A percentile compares a stretch with the other conserved stretches of the same genome.
These are phyloP conservation scores for Danio albolineatus DNA, from an alignment of 2,797 vertebrate genomes.

Conservation along the genomic window DNA sequence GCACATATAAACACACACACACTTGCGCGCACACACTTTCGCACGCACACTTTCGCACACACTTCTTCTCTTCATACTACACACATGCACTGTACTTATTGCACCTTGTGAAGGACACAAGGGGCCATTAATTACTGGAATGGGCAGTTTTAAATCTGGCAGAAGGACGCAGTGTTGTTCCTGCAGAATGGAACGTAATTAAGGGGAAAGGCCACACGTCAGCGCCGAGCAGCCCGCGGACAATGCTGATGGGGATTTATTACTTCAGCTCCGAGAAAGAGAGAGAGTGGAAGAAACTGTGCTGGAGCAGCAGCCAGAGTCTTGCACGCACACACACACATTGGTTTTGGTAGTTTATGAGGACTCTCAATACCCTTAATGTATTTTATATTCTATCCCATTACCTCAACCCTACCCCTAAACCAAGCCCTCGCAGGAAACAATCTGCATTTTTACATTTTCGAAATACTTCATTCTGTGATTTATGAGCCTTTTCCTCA, in stretches of 20 bases:
- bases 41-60: constrained; percentile 2
- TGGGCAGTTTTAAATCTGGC: constrained; percentile 77
- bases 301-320: background rate
- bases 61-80: background rate
- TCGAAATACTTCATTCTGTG: too few species aligned
- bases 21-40: background rate
- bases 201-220: constrained; percentile 79
- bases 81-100: constrained; percentile 36
- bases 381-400: too few species aligned
- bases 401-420: too few species aligned
- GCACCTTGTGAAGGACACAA: constrained; percentile 71
- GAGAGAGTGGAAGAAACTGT: constrained; percentile 33
- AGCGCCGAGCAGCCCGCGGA: constrained; percentile 64
- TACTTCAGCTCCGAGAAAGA: constrained; percentile 35
- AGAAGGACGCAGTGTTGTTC: constrained; percentile 81
- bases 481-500: too few species aligned
- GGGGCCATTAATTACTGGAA: constrained; percentile 76
- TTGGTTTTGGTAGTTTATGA: too few species aligned
- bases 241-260: constrained; percentile 79
- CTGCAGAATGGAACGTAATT: constrained; percentile 79
- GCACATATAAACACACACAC: constrained; percentile 10
- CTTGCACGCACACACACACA: too few species aligned
- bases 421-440: too few species aligned
- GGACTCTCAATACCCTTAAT: too few species aligned
- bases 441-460: too few species aligned